These are phyloP conservation scores for Ochotona princeps DNA, from an alignment of 2,113 vertebrate genomes.

Conservation along the genomic window DNA sequence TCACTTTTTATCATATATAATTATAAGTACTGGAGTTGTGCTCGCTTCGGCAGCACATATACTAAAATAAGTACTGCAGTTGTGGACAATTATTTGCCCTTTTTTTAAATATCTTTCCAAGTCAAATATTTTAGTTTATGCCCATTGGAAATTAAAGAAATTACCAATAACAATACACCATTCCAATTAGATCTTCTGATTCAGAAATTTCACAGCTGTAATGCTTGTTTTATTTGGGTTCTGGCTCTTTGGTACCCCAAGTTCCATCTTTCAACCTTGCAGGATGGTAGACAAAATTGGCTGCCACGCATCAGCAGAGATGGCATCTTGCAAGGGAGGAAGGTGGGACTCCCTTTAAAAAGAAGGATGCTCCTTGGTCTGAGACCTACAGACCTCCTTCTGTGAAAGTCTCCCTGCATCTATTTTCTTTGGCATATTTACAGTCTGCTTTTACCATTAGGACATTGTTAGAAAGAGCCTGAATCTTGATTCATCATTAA, in stretches of 20 bases:
- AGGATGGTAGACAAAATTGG: neutral
- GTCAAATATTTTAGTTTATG: constrained; percentile 43
- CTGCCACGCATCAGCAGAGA: neutral
- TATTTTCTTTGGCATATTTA: neutral
- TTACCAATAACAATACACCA: constrained; percentile 38
- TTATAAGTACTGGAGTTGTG: neutral
- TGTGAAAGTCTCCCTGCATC: too few relatives aligned
- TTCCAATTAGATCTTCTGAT: constrained; percentile 27
- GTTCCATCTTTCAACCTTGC: neutral
- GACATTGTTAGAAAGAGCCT: neutral
- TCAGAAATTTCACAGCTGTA: constrained; percentile 1
- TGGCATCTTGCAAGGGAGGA: neutral
- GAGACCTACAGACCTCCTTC: neutral
- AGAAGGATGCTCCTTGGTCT: neutral
- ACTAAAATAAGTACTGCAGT: neutral
- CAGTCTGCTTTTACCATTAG: neutral
- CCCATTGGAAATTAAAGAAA: constrained; percentile 41
- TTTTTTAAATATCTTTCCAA: constrained; percentile 9
- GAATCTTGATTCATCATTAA: neutral
- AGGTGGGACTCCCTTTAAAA: neutral
- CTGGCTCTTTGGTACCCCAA: neutral
- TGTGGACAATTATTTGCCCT: neutral
- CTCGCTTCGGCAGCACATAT: too few relatives aligned
- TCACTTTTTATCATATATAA: constrained; percentile 13
- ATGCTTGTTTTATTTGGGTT: neutral